These are phyloP conservation scores for Ciconia boyciana DNA, from an alignment of 2,113 vertebrate genomes.

Conservation along the genomic window DNA sequence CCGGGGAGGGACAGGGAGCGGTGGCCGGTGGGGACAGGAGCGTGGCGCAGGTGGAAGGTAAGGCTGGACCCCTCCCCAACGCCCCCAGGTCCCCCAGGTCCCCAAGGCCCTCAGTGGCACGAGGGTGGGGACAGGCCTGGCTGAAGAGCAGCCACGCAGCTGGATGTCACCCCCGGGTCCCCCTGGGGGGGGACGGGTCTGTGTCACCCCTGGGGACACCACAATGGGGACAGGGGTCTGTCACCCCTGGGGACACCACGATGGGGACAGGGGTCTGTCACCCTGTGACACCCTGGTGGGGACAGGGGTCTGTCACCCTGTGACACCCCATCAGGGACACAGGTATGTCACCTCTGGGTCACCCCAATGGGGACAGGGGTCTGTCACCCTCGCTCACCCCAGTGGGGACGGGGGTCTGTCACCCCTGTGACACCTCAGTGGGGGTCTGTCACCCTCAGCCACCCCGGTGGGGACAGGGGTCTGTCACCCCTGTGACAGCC, in stretches of 20 bases:
- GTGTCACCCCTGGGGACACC: rapidly evolving
- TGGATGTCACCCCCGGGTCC: not conserved
- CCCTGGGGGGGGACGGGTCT: not conserved
- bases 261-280: not conserved
- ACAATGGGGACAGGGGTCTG: not conserved
- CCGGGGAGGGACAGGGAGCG: not conserved
- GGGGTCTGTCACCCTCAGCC: not conserved
- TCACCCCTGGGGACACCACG: not conserved
- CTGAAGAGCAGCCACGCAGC: rapidly evolving
- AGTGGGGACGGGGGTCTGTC: not conserved
- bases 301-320: not conserved
- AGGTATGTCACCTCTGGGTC: too few species aligned
- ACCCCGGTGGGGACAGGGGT: not conserved
- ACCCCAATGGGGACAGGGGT: not conserved
- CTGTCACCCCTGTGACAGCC: not conserved
- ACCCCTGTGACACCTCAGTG: not conserved
- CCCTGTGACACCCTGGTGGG: not conserved
- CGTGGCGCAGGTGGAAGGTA: not conserved
- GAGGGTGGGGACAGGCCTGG: not conserved
- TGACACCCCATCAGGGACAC: rapidly evolving
- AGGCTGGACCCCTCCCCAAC: not conserved
- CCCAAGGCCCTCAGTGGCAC: not conserved
- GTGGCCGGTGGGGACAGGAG: not conserved
- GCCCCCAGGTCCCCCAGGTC: too few species aligned
- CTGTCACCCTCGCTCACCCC: not conserved